A percentile compares a stretch with the other conserved stretches of the same genome.
Conservation (phyloP, 2,113 vertebrate species). For the Craseonycteris thonglongyai region DNA sequence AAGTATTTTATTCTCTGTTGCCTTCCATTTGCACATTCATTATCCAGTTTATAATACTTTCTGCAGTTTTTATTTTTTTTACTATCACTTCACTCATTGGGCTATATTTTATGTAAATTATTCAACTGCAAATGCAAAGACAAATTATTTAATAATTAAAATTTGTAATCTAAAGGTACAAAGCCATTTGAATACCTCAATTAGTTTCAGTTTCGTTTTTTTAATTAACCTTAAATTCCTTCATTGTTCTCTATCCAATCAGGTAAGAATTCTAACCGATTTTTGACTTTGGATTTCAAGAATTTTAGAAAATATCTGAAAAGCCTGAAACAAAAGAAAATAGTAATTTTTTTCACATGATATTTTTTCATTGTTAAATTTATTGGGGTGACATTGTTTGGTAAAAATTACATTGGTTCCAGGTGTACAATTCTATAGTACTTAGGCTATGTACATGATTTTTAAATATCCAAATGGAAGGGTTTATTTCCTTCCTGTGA, state of each 20-base stretch:
- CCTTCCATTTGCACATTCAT: neutral
- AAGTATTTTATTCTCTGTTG: neutral
- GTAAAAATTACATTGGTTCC: too few relatives aligned
- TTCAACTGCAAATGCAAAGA: conserved; percentile 1
- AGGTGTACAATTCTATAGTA: too few relatives aligned
- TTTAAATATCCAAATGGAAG: neutral
- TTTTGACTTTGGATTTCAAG: neutral
- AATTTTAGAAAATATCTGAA: neutral
- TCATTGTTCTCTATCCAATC: neutral
- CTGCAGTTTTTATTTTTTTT: neutral
- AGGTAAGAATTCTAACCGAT: neutral
- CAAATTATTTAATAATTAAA: neutral
- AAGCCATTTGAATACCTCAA: neutral
- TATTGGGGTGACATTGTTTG: too few relatives aligned
- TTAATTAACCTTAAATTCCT: neutral
- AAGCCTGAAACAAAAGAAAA: neutral
- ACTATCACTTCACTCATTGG: neutral
- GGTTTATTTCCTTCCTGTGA: neutral
- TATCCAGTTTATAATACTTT: neutral
- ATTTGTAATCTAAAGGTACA: neutral
- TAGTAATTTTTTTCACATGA: neutral
- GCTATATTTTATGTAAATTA: neutral
- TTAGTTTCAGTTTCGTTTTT: neutral
- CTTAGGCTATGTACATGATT: too few relatives aligned
- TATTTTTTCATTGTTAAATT: too few relatives aligned